Conservation (phyloP, 2,888 invertebrate genomes). For the Habrosyne pyritoides region DNA sequence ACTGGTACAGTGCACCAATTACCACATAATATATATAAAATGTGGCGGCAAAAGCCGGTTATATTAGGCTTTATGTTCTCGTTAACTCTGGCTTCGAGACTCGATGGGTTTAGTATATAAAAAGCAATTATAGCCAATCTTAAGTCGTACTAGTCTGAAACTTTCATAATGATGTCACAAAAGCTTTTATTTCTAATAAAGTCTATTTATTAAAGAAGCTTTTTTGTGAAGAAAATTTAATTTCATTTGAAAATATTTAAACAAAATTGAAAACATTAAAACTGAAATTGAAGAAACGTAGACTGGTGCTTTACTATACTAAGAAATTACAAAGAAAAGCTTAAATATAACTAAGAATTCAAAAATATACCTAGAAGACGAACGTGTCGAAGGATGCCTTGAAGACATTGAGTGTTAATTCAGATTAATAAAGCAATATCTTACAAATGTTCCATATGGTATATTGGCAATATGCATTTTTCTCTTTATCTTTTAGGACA, state of each 20-base stretch:
- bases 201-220: background rate
- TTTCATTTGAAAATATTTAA: background rate
- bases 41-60: background rate
- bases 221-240: background rate
- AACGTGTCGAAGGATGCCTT: too few species aligned
- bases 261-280: background rate
- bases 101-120: constrained; percentile 1
- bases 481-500: too few species aligned
- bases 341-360: too few species aligned
- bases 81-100: background rate
- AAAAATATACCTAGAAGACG: too few species aligned
- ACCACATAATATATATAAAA: background rate
- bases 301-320: too few species aligned
- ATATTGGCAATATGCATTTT: too few species aligned
- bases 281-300: background rate
- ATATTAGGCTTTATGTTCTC: background rate
- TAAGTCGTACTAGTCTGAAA: background rate
- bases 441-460: too few species aligned
- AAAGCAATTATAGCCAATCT: constrained; percentile 1
- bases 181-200: constrained; percentile 1
- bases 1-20: background rate
- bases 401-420: too few species aligned
- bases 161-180: background rate
- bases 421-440: too few species aligned
- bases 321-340: too few species aligned